Base-by-base conservation (phyloP, 2,888 invertebrate species). In the Cephus runcator region DNA sequence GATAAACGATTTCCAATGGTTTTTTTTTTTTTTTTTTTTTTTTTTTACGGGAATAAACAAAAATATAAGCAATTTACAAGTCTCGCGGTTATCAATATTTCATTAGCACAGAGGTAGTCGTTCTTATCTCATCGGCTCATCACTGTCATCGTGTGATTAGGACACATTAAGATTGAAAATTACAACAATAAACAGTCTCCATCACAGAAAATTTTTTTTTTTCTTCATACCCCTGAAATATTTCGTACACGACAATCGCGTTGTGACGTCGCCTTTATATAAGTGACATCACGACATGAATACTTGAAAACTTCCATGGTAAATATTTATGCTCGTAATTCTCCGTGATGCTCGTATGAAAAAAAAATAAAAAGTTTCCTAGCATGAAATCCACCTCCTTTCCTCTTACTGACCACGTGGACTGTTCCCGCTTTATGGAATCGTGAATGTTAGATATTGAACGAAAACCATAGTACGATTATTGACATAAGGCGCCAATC, bases 121-220 rank as follows among this genome's bases (percentile, higher is more conserved):
- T 23, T 56, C 23, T 56, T 56, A 56, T 56, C 56, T 4, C 0
- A 56, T 56, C 15, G 23, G 2, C 23, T 4, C 9, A 56, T 56
- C 15, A 56, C 9, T 23, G 23, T 23, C 2, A 9, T 56, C 56
- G 56, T 9, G 9, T 1, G 56, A 56, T 56, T 23, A 9, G 23
- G 23, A 23, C 23, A 23, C 23, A 9, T 56, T 23, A 9, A 2
- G 56, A 23, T 23, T 23, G 56, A 23, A 56, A 56, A 23, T 23
- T 56, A 9, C 0, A 9, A 23, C 2, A 15, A 56, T 9, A 73
- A 74, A 73, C 69, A 34, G 56, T 30, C 75, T 75, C 75, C 73
- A 73, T 73, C 73, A 15, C 75, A 77, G 36, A 68, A 35, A 73
- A 34, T 34, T 68, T 68, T 75, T 75, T 76, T 73, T 69, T 69